Evolutionary conservation across 2,888 invertebrate genomes (phyloP).

Genomic region (Lottia scabra): DNA sequence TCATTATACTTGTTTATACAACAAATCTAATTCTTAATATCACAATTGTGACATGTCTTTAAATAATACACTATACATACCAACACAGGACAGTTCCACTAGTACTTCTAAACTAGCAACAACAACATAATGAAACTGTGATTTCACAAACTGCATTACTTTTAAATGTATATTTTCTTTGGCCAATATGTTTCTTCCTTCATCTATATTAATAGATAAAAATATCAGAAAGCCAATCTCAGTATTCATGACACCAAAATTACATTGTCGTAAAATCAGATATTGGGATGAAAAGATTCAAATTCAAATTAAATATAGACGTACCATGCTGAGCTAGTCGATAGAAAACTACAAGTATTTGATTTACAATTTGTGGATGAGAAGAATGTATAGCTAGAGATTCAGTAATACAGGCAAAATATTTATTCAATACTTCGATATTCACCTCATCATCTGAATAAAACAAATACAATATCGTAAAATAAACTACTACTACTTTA

Average conservation of each 20-base stretch:
- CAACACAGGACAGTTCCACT: background rate
- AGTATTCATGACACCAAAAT: too few species aligned
- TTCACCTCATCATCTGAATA: background rate
- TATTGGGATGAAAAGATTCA: too few species aligned
- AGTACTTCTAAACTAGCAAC: conserved; percentile 3
- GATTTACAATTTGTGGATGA: conserved; percentile 10
- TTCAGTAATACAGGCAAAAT: conserved; percentile 4
- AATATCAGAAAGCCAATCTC: too few species aligned
- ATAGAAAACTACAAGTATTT: conserved; percentile 11
- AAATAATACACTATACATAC: background rate
- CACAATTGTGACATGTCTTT: too few species aligned
- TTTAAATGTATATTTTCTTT: conserved; percentile 5
- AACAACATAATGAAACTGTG: background rate
- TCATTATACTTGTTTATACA: too few species aligned
- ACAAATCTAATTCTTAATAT: too few species aligned
- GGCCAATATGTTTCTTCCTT: background rate
- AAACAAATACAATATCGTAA: background rate
- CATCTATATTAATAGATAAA: too few species aligned
- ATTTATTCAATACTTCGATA: conserved; percentile 9
- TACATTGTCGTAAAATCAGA: too few species aligned
- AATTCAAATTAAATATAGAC: background rate
- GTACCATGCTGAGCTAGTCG: conserved; percentile 21
- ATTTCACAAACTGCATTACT: background rate
- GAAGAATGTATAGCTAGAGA: conserved; percentile 10
- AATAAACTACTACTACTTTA: background rate